These are phyloP conservation scores for Craterocephalus amniculus DNA, from an alignment of 2,797 vertebrate genomes.

Conservation along the genomic window DNA sequence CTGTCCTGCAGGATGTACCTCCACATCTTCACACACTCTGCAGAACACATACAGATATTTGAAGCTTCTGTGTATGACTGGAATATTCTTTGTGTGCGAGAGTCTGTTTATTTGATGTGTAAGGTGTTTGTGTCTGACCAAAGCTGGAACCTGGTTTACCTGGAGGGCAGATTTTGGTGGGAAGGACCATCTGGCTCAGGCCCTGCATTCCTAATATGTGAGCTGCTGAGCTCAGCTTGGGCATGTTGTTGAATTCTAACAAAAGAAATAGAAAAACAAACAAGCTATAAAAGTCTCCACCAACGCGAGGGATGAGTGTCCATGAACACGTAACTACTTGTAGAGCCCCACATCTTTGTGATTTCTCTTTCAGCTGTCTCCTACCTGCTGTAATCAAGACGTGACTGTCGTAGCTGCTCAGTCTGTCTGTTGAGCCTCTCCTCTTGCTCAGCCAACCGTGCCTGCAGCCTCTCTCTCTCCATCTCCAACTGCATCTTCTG, in stretches of 20 bases:
- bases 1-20: slow-evolving; percentile 29
- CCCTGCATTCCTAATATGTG: slow-evolving; percentile 39
- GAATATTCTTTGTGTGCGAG: neutral
- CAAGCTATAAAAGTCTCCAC: slow-evolving; percentile 4
- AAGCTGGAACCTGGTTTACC: slow-evolving; percentile 46
- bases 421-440: slow-evolving; percentile 88
- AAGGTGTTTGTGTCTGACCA: neutral
- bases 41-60: slow-evolving; percentile 38
- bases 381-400: slow-evolving; percentile 86
- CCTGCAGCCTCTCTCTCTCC: slow-evolving; percentile 90
- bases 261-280: slow-evolving; percentile 16
- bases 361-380: slow-evolving; percentile 8
- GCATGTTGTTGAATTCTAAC: slow-evolving; percentile 63
- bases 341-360: slow-evolving; percentile 8
- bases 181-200: slow-evolving; percentile 31
- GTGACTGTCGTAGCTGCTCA: slow-evolving; percentile 85
- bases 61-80: neutral
- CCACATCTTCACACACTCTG: slow-evolving; percentile 53
- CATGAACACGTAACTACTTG: neutral
- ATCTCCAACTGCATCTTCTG: slow-evolving; percentile 95
- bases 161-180: slow-evolving; percentile 48
- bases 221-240: slow-evolving; percentile 53
- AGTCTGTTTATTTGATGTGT: slow-evolving; percentile 6
- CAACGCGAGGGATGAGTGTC: neutral
- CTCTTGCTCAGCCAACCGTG: slow-evolving; percentile 90